phyloP scores from a whole-genome alignment of 2,797 vertebrate species.

The Pygocentrus nattereri region DNA sequence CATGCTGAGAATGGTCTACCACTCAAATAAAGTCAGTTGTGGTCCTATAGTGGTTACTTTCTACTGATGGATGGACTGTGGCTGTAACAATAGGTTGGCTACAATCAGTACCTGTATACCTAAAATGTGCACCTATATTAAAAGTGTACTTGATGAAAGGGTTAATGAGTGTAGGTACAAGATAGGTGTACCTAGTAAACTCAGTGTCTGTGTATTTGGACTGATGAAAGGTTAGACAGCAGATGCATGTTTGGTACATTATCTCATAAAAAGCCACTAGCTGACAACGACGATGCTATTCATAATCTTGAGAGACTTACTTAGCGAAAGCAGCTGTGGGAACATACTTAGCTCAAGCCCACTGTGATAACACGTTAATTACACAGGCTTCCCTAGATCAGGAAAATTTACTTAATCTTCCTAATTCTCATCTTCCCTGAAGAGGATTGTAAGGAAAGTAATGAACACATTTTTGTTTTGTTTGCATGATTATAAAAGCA shows the following conservation, averaged over 20 bases:
- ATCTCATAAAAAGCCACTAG: neutral
- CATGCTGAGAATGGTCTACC: too few species aligned
- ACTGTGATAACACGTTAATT: slow-evolving; percentile 21
- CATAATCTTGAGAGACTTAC: neutral
- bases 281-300: neutral
- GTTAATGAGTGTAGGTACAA: neutral
- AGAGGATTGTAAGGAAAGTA: neutral
- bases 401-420: slow-evolving; percentile 20
- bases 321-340: neutral
- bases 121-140: neutral
- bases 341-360: neutral
- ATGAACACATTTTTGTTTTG: slow-evolving; percentile 12
- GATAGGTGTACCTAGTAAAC: neutral
- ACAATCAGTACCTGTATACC: too few species aligned
- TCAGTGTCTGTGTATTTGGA: neutral
- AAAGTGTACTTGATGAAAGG: neutral
- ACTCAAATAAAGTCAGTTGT: neutral
- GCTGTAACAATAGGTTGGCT: too few species aligned
- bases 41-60: neutral
- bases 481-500: slow-evolving; percentile 11
- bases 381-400: neutral
- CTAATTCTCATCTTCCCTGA: slow-evolving; percentile 10
- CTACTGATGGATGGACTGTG: neutral
- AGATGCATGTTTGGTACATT: neutral
- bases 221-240: neutral